A percentile compares a stretch with the other conserved stretches of the same genome.
phyloP scores from a whole-genome alignment of 2,113 vertebrate genomes.

The Thymallus thymallus region DNA sequence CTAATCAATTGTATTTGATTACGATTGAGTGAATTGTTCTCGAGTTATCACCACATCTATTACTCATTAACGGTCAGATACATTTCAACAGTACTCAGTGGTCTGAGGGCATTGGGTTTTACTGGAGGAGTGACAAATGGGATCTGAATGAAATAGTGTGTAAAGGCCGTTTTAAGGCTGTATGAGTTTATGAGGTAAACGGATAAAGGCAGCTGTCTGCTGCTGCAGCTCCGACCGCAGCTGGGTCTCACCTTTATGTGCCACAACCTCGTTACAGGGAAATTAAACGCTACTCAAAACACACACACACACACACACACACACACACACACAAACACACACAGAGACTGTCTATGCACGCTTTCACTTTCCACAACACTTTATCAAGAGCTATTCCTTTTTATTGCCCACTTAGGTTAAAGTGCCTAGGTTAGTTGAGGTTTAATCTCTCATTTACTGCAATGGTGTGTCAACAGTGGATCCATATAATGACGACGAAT shows the following conservation, averaged over 20 bases:
- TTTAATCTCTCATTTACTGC: too few species aligned
- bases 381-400: too few species aligned
- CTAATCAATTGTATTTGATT: constrained; percentile 48
- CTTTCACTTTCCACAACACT: too few species aligned
- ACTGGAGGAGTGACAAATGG: constrained; percentile 6
- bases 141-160: neutral
- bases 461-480: too few species aligned
- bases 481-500: too few species aligned
- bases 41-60: constrained; percentile 26
- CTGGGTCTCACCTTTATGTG: constrained; percentile 32
- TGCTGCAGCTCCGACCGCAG: constrained; percentile 24
- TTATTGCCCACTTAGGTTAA: too few species aligned
- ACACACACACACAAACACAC: too few species aligned
- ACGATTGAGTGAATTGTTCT: constrained; percentile 32
- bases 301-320: too few species aligned
- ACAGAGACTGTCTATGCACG: too few species aligned
- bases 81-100: constrained; percentile 21
- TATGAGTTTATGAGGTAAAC: neutral
- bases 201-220: constrained; percentile 4
- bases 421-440: too few species aligned
- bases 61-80: constrained; percentile 44
- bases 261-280: constrained; percentile 43
- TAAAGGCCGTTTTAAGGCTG: constrained; percentile 24
- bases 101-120: constrained; percentile 29
- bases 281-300: constrained; percentile 25